These are phyloP conservation scores for Diplazon laetatorius DNA, from an alignment of 2,888 invertebrate genomes.

Conservation along the genomic window DNA sequence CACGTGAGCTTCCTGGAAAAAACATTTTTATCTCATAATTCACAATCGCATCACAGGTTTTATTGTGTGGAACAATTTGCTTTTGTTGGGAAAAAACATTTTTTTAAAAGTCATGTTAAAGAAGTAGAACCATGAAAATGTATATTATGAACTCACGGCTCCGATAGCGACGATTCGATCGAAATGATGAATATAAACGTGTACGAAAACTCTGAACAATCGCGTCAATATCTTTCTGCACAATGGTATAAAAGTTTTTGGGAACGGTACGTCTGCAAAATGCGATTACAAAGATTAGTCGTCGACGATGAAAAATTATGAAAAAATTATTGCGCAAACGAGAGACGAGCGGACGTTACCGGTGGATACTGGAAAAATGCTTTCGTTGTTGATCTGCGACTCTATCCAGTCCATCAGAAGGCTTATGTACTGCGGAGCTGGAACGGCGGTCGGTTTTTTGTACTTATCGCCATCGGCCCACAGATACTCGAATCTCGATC, in stretches of 20 bases:
- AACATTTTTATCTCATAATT: no score
- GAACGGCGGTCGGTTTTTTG: conserved; percentile 90
- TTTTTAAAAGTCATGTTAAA: no score
- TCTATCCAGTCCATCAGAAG: conserved; percentile 97
- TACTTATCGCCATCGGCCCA: conserved; percentile 94
- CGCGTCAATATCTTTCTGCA: conserved; percentile 95
- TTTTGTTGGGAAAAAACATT: conserved; percentile 51
- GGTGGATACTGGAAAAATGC: conserved; percentile 92
- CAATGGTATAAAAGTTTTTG: conserved; percentile 90
- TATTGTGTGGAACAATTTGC: conserved; percentile 35
- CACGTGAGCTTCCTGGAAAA: conserved; percentile 92
- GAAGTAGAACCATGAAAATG: not conserved
- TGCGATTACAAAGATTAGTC: no score
- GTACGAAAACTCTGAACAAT: conserved; percentile 95
- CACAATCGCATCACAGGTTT: no score
- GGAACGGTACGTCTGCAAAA: conserved; percentile 92
- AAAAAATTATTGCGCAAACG: conserved; percentile 26
- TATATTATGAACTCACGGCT: conserved; percentile 86
- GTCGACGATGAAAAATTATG: no score
- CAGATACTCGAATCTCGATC: conserved; percentile 93
- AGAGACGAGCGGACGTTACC: conserved; percentile 83
- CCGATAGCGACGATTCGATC: conserved; percentile 93
- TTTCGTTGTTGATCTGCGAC: conserved; percentile 94
- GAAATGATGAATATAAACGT: conserved; percentile 97
- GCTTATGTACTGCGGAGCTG: conserved; percentile 92